phyloP scores from a whole-genome alignment of 2,797 vertebrate species.

The Cryptoblepharus egeriae region DNA sequence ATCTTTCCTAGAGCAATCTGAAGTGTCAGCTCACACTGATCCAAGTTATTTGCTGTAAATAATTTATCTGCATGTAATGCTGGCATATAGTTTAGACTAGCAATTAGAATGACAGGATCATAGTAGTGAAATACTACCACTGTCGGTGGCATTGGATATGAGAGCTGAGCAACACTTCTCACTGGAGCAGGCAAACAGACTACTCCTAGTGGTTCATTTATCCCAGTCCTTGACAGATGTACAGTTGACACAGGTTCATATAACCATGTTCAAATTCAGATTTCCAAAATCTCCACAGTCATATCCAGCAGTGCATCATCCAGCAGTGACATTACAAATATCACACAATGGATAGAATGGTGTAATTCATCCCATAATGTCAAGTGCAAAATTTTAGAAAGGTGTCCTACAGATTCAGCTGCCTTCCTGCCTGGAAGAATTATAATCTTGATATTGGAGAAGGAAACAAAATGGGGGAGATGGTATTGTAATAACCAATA shows the following conservation, averaged over 20 bases:
- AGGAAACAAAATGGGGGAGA: no score
- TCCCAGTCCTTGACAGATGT: background rate
- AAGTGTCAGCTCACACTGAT: slow-evolving; percentile 48
- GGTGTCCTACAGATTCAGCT: no score
- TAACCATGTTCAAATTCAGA: no score
- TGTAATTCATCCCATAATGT: no score
- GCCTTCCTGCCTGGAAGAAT: no score
- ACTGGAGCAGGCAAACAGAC: slow-evolving; percentile 43
- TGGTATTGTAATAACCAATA: no score
- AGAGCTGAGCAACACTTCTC: slow-evolving; percentile 33
- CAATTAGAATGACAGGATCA: slow-evolving; percentile 49
- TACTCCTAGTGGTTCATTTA: background rate
- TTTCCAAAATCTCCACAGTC: no score
- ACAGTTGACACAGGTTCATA: background rate
- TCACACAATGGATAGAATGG: no score
- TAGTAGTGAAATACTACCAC: slow-evolving; percentile 35
- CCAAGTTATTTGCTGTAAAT: slow-evolving; percentile 56
- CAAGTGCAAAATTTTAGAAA: no score
- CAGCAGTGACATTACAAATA: no score
- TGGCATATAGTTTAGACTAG: slow-evolving; percentile 49
- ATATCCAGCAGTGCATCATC: no score
- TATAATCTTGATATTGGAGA: no score
- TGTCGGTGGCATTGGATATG: slow-evolving; percentile 35
- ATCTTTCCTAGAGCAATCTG: slow-evolving; percentile 30
- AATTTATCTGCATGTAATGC: slow-evolving; percentile 55